Evolutionary conservation across 2,113 vertebrate genomes (phyloP).

Genomic region (Dipodomys merriami): DNA sequence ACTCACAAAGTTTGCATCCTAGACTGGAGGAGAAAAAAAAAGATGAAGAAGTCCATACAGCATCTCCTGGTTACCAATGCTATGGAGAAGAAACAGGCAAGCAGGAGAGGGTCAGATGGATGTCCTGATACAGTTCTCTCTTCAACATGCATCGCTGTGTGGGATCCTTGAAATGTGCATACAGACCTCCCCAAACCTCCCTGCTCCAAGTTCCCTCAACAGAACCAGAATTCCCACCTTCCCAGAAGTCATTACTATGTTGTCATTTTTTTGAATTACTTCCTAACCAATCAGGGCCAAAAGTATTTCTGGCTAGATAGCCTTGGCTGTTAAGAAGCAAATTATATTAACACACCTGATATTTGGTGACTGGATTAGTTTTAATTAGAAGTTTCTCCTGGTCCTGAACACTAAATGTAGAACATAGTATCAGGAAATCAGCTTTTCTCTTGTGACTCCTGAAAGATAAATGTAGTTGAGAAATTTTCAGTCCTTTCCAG

Average conservation of each 20-base stretch:
- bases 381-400: constrained; percentile 56
- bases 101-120: no score
- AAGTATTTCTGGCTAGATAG: constrained; percentile 52
- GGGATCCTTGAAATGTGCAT: background rate
- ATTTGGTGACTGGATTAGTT: constrained; percentile 34
- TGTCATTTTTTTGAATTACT: constrained; percentile 33
- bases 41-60: background rate
- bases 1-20: background rate
- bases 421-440: background rate
- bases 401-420: constrained; percentile 49
- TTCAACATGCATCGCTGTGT: no score
- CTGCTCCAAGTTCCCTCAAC: background rate
- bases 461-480: constrained; percentile 57
- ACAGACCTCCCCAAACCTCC: background rate
- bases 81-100: background rate
- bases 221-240: background rate
- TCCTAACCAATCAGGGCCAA: constrained; percentile 37
- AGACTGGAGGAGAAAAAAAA: background rate
- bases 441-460: background rate
- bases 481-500: constrained; percentile 36
- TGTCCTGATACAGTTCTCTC: background rate
- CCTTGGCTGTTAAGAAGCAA: constrained; percentile 46
- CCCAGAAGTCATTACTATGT: background rate
- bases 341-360: constrained; percentile 56
- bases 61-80: background rate